Percentiles rank a stretch among this genome's conserved stretches.
phyloP scores from a whole-genome alignment of 2,888 invertebrate genomes.

The Chalcis sispes region DNA sequence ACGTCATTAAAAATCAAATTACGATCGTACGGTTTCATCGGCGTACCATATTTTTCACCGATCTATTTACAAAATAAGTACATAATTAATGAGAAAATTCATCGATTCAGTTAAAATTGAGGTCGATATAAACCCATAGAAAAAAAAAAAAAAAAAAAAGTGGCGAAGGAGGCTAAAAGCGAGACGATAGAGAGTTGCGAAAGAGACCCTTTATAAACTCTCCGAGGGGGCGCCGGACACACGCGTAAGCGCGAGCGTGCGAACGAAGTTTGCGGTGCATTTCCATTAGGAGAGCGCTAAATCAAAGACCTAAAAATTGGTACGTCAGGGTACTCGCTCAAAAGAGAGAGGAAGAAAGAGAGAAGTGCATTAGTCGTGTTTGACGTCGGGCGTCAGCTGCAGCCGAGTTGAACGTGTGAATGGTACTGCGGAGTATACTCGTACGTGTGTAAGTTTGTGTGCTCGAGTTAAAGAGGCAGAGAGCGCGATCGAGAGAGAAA shows the following conservation, averaged over 20 bases:
- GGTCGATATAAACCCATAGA: too few species aligned
- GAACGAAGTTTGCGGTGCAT: slow-evolving; percentile 69
- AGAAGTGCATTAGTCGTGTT: slow-evolving; percentile 71
- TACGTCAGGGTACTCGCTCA: slow-evolving; percentile 57
- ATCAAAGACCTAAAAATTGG: slow-evolving; percentile 72
- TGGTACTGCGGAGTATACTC: slow-evolving; percentile 69
- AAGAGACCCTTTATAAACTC: background rate
- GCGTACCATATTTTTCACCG: too few species aligned
- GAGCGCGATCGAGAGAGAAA: too few species aligned
- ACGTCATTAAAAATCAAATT: too few species aligned
- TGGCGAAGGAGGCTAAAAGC: background rate
- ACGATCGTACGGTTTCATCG: too few species aligned
- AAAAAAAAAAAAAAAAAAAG: too few species aligned
- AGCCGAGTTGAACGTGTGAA: slow-evolving; percentile 72
- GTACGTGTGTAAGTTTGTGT: background rate
- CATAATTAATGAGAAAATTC: too few species aligned
- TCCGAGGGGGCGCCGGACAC: too few species aligned
- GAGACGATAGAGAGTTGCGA: too few species aligned
- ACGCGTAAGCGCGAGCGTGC: slow-evolving; percentile 29
- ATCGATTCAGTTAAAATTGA: too few species aligned
- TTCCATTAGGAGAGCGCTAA: slow-evolving; percentile 70
- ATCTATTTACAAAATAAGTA: too few species aligned
- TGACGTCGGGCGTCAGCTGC: slow-evolving; percentile 63
- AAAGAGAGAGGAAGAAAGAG: slow-evolving; percentile 47
- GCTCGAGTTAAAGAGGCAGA: too few species aligned